Base-by-base conservation (phyloP, 1,140 invertebrate species). In the Akabosia matsudoensis region DNA sequence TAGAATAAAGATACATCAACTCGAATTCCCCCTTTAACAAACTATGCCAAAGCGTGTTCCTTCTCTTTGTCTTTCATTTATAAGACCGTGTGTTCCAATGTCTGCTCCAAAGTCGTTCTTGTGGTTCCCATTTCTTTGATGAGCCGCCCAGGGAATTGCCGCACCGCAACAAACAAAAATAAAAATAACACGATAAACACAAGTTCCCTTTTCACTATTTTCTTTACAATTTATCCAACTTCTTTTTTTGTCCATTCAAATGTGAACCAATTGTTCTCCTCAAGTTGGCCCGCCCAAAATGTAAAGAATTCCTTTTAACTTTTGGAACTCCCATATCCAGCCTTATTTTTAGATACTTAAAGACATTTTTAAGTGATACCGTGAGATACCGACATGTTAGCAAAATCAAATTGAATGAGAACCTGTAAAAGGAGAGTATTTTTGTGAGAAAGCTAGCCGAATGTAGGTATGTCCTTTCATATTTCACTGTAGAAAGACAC, bases 101-200 rank as follows among this genome's bases (percentile, higher is more conserved):
- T n/a, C n/a, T n/a, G n/a, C n/a, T n/a, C n/a, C n/a, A n/a, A n/a
- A n/a, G n/a, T n/a, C 18, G 3, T 22, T 56, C 26, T n/a, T 67
- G 61, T 30, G 61, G 61, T 28, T n/a, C 61, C 30, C 31, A 67
- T 67, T 67, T 67, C 31, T 30, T 67, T 67, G 61, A 67, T 67
- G 61, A 67, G 61, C 61, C 28, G 61, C 61, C 28, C 13, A 30
- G 61, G 61, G 61, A 67, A 67, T 67, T 67, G 61, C 61, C 28
- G 26, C 61, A 30, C 61, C 28, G 28, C 61, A 67, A 10, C 7
- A 31, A n/a, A 67, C 26, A 24, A 56, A 56, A 45, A 45, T 18
- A 45, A 7, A n/a, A n/a, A n/a, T n/a, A n/a, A n/a, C n/a, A n/a
- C 37, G 37, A 45, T 10, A 45, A 45, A 45, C 7, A 45, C 37